Evolutionary conservation across 2,888 invertebrate species (phyloP).

Genomic region (Campoplex capitator): DNA sequence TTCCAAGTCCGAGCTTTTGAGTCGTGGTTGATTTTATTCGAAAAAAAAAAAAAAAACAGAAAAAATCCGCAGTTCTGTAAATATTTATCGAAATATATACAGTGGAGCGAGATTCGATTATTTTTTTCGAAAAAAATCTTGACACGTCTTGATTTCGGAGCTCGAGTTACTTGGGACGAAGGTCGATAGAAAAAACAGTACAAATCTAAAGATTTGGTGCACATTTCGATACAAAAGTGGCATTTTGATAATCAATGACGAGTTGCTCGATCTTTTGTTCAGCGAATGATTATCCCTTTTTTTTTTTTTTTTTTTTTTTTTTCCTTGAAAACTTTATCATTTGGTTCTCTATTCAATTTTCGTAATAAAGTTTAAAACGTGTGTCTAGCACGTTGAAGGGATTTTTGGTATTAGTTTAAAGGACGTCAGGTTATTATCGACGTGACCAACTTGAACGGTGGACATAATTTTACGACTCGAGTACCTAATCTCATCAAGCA

Average conservation of each 20-base stretch:
- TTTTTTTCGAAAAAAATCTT: neutral
- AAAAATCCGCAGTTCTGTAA: neutral
- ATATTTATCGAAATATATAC: neutral
- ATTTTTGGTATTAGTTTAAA: slow-evolving; percentile 7
- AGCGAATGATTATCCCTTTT: neutral
- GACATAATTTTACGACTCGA: slow-evolving; percentile 48
- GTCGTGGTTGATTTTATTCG: neutral
- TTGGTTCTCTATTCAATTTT: neutral
- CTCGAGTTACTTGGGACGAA: neutral
- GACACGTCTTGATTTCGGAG: neutral
- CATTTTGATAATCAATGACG: slow-evolving; percentile 45
- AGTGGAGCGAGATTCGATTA: neutral
- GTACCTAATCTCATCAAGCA: slow-evolving; percentile 62
- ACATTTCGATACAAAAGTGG: slow-evolving; percentile 53
- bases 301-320: neutral
- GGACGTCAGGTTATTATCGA: slow-evolving; percentile 24
- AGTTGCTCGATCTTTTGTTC: neutral
- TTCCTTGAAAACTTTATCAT: neutral
- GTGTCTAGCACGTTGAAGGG: neutral
- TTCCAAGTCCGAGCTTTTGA: slow-evolving; percentile 28
- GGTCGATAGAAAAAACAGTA: slow-evolving; percentile 26
- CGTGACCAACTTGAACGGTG: slow-evolving; percentile 35
- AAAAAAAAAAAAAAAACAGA: slow-evolving; percentile 4
- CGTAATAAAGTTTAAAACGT: neutral
- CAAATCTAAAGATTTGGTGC: slow-evolving; percentile 59